Evolutionary conservation across 2,113 vertebrate genomes (phyloP), one percentile per base, ranked within the genome.

Genomic region (Alexandromys fortis): DNA sequence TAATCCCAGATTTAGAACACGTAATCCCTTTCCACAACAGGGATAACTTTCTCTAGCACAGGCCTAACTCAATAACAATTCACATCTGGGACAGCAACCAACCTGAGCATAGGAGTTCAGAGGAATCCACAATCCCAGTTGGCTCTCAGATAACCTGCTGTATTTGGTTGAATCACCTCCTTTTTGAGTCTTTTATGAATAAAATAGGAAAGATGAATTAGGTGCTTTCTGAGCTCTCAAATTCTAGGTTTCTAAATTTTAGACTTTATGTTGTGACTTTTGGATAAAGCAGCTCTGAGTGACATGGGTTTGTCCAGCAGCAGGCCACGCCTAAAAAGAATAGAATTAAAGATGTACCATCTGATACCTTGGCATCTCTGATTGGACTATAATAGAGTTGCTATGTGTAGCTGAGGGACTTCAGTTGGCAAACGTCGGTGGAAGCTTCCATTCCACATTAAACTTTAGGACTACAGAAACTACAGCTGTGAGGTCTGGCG

Each of bases 381-480:
- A 58, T 85, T 79, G 33, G 3, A 45, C 70, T 47, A 55, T 75
- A 26, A 33, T 21, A 17, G 42, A 58, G 67, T 68, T 91, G 77
- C n/a, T 91, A 65, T 75, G 58, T 58, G 28, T 65, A 38, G 63
- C 61, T 26, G 81, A 26, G 75, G 86, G n/a, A 81, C 61, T 70
- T 81, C 92, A 90, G 55, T 28, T 83, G 77, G 89, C 63, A 94
- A 42, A 92, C 82, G 49, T 42, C 67, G 68, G 24, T 95, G 61
- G 82, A 95, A 94, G 55, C 75, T 87, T 81, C 38, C 78, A 91
- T 30, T 33, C 87, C 86, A 77, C 38, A 73, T n/a, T 8, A 73
- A 94, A 79, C 3, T 87, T 79, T 76, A 79, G 73, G 67, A 70
- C 52, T 78, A 68, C 73, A 96, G 90, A 96, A 91, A 92, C 75